phyloP scores from a whole-genome alignment of 2,797 vertebrate species.

The Gobio occitaniae region DNA sequence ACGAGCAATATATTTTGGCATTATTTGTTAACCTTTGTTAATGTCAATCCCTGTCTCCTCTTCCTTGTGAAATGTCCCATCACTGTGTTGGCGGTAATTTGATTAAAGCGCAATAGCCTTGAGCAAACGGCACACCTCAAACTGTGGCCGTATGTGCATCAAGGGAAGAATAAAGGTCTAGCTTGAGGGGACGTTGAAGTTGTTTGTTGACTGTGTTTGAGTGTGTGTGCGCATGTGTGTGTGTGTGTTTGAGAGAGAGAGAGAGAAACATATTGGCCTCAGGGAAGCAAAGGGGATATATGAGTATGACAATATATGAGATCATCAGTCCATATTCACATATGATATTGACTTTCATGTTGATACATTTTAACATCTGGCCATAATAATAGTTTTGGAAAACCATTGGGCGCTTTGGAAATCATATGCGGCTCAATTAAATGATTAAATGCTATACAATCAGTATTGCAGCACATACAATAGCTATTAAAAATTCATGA shows the following conservation, averaged over 20 bases:
- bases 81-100: conserved; percentile 55
- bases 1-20: neutral
- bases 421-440: neutral
- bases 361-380: conserved; percentile 6
- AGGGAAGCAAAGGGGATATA: neutral
- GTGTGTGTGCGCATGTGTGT: neutral
- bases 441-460: neutral
- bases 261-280: neutral
- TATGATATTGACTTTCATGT: neutral
- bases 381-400: neutral
- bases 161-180: neutral
- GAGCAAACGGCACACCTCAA: conserved; percentile 49
- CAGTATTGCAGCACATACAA: neutral
- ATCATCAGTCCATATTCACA: neutral
- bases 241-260: neutral
- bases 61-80: neutral
- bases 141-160: neutral
- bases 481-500: conserved; percentile 10
- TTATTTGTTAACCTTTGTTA: neutral
- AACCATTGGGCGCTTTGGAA: neutral
- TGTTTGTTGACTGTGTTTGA: conserved; percentile 1
- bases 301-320: conserved; percentile 20
- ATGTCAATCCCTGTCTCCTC: neutral
- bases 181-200: conserved; percentile 3
- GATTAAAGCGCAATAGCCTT: conserved; percentile 64